A percentile compares a stretch with the other conserved stretches of the same genome.
Evolutionary conservation across 2,888 invertebrate genomes (phyloP).

Genomic region (Zhuqinia jingwanae): DNA sequence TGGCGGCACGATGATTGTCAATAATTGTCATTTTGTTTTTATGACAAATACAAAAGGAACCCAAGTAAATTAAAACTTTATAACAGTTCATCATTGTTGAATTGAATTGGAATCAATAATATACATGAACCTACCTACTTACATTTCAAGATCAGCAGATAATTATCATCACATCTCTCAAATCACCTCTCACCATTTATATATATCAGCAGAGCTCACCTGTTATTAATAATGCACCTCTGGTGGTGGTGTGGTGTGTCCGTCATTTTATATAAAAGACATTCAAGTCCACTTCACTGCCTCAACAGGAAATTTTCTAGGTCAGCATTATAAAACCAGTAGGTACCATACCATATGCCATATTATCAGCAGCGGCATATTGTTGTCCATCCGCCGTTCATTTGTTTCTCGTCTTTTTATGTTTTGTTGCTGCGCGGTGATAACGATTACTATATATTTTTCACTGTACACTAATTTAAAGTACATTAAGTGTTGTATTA

Average conservation of each 20-base stretch:
- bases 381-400: not conserved
- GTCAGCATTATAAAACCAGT: conserved; percentile 57
- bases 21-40: conserved; percentile 48
- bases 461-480: conserved; percentile 23
- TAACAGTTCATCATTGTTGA: not conserved
- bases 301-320: conserved; percentile 63
- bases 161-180: not conserved
- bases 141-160: conserved; percentile 27
- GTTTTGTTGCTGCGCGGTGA: not conserved
- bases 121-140: not conserved
- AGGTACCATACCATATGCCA: not conserved
- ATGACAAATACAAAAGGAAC: conserved; percentile 8
- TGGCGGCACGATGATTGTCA: conserved; percentile 27
- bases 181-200: too few species aligned
- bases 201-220: not conserved
- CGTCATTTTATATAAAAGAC: not conserved
- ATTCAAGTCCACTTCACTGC: not conserved
- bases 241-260: conserved; percentile 21
- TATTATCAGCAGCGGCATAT: not conserved
- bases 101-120: not conserved
- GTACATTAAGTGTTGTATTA: not conserved
- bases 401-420: not conserved
- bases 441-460: not conserved
- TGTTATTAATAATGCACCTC: conserved; percentile 11
- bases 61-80: conserved; percentile 8